Conservation (phyloP, 2,888 invertebrate species). For the Phortica magna region DNA sequence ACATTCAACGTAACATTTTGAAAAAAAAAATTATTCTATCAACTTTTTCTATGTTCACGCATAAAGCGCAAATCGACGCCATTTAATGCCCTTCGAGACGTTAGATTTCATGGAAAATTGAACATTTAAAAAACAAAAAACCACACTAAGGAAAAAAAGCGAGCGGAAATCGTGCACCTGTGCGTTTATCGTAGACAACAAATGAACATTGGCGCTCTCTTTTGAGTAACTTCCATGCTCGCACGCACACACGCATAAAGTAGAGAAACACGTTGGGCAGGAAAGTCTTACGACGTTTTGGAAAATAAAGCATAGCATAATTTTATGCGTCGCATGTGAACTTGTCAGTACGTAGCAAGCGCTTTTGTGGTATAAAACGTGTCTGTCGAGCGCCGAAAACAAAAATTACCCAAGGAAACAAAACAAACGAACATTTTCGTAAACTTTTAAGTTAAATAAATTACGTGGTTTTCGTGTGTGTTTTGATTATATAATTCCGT, state of each 20-base stretch:
- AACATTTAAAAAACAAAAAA: not conserved
- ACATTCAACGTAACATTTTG: not conserved
- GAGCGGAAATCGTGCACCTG: not conserved
- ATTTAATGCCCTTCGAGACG: not conserved
- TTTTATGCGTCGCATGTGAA: constrained; percentile 33
- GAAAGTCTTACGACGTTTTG: not conserved
- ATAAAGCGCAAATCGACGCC: not conserved
- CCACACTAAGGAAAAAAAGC: not conserved
- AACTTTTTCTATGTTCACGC: not conserved
- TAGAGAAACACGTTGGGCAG: not conserved
- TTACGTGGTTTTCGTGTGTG: not conserved
- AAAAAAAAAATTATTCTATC: not conserved
- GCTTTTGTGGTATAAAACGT: constrained; percentile 12
- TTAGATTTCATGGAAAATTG: not conserved
- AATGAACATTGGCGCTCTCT: not conserved
- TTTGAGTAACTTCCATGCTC: not conserved
- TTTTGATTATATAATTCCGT: constrained; percentile 18
- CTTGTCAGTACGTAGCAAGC: constrained; percentile 5
- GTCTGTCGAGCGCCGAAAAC: not conserved
- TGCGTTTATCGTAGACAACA: not conserved
- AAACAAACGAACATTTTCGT: constrained; percentile 4
- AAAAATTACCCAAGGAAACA: not conserved
- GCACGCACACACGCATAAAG: not conserved
- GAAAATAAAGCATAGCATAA: constrained; percentile 40
- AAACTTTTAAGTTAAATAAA: not conserved